These are phyloP conservation scores for Buphagus erythrorhynchus DNA, from an alignment of 2,797 vertebrate species.

Conservation along the genomic window DNA sequence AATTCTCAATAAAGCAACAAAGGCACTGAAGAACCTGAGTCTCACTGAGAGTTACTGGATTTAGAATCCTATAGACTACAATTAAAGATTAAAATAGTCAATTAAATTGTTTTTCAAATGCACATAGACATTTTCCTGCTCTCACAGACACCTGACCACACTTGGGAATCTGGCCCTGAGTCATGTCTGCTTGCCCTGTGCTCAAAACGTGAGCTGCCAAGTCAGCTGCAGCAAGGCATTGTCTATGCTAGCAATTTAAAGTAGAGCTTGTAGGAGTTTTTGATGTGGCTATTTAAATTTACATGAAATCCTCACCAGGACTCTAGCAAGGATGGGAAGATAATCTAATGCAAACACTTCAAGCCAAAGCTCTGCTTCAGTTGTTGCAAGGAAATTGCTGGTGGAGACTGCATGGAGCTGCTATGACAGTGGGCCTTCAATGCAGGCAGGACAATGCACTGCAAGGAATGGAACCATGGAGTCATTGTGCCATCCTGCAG, in stretches of 20 bases:
- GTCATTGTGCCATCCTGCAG: rapidly evolving
- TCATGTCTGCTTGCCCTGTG: background rate
- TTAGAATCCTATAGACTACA: background rate
- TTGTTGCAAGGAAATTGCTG: background rate
- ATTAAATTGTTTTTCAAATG: background rate
- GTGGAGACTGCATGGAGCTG: background rate
- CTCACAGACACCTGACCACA: background rate
- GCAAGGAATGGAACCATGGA: background rate
- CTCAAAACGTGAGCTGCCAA: background rate
- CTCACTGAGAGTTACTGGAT: background rate
- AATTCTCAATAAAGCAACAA: background rate
- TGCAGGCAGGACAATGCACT: background rate
- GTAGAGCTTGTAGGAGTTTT: background rate
- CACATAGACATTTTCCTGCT: background rate
- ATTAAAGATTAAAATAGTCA: background rate
- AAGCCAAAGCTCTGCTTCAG: background rate
- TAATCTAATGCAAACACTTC: background rate
- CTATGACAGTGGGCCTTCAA: rapidly evolving
- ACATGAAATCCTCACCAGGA: background rate
- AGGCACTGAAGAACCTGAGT: background rate
- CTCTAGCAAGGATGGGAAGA: background rate
- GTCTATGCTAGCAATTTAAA: background rate
- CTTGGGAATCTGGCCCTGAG: background rate
- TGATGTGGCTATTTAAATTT: background rate
- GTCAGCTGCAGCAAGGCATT: background rate